Evolutionary conservation across 1,140 invertebrate genomes (phyloP).

Genomic region (Ceratina japonica): DNA sequence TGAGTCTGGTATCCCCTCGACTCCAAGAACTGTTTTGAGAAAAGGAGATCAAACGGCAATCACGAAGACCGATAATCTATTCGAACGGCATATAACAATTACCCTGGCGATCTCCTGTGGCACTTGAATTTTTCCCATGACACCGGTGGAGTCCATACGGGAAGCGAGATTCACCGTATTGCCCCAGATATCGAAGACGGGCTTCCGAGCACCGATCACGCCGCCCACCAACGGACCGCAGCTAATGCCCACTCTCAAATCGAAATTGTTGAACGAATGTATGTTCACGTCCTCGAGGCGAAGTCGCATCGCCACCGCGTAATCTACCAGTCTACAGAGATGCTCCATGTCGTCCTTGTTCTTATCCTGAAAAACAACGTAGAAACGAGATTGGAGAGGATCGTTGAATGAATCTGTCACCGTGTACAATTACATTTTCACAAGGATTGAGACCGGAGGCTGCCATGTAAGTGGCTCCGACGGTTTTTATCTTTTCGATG

Average conservation of each 20-base stretch:
- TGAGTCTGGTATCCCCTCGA: constrained; percentile 86
- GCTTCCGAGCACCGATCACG: constrained; percentile 97
- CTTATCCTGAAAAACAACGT: constrained; percentile 73
- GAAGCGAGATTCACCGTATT: constrained; percentile 98
- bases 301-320: constrained; percentile 94
- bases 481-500: constrained; percentile 99
- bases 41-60: not conserved
- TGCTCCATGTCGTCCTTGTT: constrained; percentile 85
- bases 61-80: not conserved
- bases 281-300: constrained; percentile 95
- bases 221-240: constrained; percentile 97
- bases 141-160: constrained; percentile 94
- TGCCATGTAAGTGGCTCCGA: constrained; percentile 98
- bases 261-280: constrained; percentile 98
- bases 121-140: constrained; percentile 93
- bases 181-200: constrained; percentile 99
- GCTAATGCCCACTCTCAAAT: constrained; percentile 95
- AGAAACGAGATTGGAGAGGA: not conserved
- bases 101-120: constrained; percentile 91
- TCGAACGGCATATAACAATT: constrained; percentile 34
- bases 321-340: constrained; percentile 93
- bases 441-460: constrained; percentile 95
- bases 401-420: too few relatives aligned
- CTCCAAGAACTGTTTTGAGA: constrained; percentile 83
- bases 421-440: constrained; percentile 80